Conservation (phyloP, 2,888 invertebrate genomes). For the Ophion costatus region DNA sequence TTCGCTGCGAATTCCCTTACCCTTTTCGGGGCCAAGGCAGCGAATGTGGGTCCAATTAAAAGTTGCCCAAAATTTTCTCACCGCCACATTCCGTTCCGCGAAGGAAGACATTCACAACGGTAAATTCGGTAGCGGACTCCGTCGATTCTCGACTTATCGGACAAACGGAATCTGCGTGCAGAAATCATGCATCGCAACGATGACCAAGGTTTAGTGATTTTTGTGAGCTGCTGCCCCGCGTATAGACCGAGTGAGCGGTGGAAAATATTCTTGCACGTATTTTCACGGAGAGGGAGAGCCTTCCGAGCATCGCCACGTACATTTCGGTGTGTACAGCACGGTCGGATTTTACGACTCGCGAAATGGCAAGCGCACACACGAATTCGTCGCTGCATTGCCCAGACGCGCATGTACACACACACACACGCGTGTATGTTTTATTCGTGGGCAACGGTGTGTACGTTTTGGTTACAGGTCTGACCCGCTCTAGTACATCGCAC, state of each 20-base stretch:
- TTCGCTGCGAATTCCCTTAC: no score
- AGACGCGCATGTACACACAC: not conserved
- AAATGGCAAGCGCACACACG: conserved; percentile 49
- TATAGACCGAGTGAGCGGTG: not conserved
- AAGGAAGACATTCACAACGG: no score
- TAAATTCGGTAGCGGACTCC: no score
- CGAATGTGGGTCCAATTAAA: no score
- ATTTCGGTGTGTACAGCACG: conserved; percentile 49
- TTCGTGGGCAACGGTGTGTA: not conserved
- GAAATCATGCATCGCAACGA: not conserved
- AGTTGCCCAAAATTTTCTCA: no score
- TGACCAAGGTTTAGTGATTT: not conserved
- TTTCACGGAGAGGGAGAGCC: not conserved
- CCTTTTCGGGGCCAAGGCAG: no score
- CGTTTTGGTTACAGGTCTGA: not conserved
- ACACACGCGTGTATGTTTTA: conserved; percentile 3
- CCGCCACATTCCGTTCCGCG: no score
- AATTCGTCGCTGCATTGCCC: conserved; percentile 43
- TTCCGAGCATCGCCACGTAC: conserved; percentile 43
- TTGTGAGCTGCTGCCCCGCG: no score
- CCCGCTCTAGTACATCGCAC: not conserved
- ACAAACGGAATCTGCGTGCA: no score
- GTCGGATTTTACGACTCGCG: conserved; percentile 60
- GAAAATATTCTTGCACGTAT: conserved; percentile 33
- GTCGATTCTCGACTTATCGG: no score